These are phyloP conservation scores for Campoplex capitator DNA, from an alignment of 2,888 invertebrate species.

Conservation along the genomic window DNA sequence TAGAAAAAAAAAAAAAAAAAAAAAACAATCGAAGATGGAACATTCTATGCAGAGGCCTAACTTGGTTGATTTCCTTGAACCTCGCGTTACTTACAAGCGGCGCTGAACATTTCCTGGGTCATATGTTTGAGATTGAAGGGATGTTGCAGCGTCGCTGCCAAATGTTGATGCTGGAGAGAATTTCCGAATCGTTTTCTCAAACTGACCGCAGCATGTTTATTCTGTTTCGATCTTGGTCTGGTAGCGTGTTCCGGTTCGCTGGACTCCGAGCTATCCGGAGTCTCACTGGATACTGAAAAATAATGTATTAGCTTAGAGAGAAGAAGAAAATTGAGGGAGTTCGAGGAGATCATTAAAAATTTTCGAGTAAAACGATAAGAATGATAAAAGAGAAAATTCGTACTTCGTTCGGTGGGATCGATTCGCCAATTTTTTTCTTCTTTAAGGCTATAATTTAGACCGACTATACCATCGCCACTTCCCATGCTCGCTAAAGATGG, in stretches of 20 bases:
- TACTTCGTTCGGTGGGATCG: slow-evolving; percentile 84
- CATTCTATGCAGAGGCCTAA: too few relatives aligned
- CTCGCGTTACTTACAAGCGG: slow-evolving; percentile 82
- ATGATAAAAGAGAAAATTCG: slow-evolving; percentile 28
- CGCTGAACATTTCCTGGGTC: slow-evolving; percentile 84
- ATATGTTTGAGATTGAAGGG: slow-evolving; percentile 82
- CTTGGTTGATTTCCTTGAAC: background rate
- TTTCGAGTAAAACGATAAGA: background rate
- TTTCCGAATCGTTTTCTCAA: slow-evolving; percentile 82
- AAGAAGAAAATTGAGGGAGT: background rate
- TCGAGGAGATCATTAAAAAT: background rate
- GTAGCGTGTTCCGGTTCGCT: slow-evolving; percentile 81
- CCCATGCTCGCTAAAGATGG: slow-evolving; percentile 88
- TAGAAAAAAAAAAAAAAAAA: too few relatives aligned
- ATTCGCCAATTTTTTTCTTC: slow-evolving; percentile 83
- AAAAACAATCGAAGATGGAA: background rate
- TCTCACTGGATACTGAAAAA: slow-evolving; percentile 81
- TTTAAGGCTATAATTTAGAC: slow-evolving; percentile 83
- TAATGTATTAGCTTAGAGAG: slow-evolving; percentile 31
- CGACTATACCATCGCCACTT: slow-evolving; percentile 81
- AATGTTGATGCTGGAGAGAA: slow-evolving; percentile 79
- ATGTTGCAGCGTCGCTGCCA: slow-evolving; percentile 81
- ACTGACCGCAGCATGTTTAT: slow-evolving; percentile 76
- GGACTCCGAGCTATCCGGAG: slow-evolving; percentile 82
- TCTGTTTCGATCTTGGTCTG: slow-evolving; percentile 80